Conservation (phyloP, 2,888 invertebrate genomes). For the Agrotis clavis region DNA sequence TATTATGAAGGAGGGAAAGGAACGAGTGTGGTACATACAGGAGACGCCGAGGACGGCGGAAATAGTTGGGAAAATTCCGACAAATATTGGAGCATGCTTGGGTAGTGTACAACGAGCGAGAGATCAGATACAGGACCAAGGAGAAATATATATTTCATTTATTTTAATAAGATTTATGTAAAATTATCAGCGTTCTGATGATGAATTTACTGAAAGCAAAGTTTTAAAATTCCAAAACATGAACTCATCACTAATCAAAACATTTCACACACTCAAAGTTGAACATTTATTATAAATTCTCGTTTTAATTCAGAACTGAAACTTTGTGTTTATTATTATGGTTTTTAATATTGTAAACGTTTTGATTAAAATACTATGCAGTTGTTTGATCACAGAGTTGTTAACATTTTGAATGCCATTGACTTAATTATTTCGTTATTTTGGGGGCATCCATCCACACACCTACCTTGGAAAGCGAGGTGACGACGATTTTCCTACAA, state of each 20-base stretch:
- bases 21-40: no score
- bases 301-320: constrained; percentile 34
- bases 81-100: no score
- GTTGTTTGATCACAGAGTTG: constrained; percentile 17
- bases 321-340: constrained; percentile 27
- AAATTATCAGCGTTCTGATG: no score
- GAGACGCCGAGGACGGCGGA: no score
- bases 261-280: constrained; percentile 56
- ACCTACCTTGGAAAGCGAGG: no score
- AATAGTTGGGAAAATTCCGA: no score
- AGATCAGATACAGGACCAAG: no score
- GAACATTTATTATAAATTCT: constrained; percentile 40
- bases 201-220: constrained; percentile 8
- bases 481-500: no score
- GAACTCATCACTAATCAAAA: constrained; percentile 56
- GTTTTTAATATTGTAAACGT: constrained; percentile 35
- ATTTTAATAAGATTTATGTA: no score
- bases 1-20: background rate
- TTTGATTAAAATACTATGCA: constrained; percentile 36
- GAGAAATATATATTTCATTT: no score
- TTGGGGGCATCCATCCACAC: no score
- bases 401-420: constrained; percentile 2
- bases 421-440: background rate
- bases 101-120: no score
- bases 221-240: constrained; percentile 49